Conservation (phyloP, 2,797 vertebrate genomes). For the Myotis myotis region DNA sequence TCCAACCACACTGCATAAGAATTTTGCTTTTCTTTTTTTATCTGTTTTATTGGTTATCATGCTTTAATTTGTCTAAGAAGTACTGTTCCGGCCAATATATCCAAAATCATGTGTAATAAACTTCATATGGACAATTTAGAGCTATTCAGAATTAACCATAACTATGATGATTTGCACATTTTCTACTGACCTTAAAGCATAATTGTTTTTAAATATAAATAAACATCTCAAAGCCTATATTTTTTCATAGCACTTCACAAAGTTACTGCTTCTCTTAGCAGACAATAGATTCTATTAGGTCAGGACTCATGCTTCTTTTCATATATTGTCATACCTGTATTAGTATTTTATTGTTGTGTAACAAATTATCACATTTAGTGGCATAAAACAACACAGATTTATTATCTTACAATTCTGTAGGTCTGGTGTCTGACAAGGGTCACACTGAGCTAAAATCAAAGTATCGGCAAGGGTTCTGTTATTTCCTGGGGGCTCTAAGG, state of each 20-base stretch:
- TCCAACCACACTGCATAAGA: neutral
- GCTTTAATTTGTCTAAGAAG: neutral
- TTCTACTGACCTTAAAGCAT: neutral
- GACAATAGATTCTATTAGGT: neutral
- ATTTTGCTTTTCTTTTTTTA: neutral
- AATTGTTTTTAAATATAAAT: conserved; percentile 3
- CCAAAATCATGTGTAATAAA: neutral
- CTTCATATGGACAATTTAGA: neutral
- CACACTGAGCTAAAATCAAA: neutral
- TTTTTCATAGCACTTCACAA: neutral
- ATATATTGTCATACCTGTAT: neutral
- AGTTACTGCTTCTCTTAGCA: neutral
- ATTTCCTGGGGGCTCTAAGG: neutral
- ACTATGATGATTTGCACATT: neutral
- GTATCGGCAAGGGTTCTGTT: neutral
- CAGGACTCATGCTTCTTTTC: neutral
- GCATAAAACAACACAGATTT: neutral
- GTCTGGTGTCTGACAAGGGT: neutral
- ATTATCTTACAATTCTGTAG: neutral
- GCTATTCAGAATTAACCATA: neutral
- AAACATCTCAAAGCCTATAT: neutral
- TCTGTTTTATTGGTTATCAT: neutral
- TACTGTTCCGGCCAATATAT: neutral
- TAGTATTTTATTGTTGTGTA: neutral
- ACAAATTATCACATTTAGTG: neutral